These are phyloP conservation scores for Acanthiza pusilla DNA, from an alignment of 2,797 vertebrate genomes.

Conservation along the genomic window DNA sequence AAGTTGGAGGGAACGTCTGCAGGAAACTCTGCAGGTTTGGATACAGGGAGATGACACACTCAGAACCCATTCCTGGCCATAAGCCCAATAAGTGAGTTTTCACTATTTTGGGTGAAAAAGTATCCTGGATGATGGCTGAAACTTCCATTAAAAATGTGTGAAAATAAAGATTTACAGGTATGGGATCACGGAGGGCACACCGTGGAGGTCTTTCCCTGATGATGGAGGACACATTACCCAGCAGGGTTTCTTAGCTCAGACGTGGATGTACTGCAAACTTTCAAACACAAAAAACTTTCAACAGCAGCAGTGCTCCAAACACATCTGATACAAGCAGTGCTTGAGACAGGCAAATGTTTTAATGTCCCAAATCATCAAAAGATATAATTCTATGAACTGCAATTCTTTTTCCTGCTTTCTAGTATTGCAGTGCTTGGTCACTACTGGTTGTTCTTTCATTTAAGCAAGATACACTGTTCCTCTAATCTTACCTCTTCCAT, in stretches of 20 bases:
- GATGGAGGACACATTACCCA: accelerated
- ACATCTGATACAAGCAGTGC: neutral
- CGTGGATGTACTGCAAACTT: neutral
- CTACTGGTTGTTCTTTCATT: neutral
- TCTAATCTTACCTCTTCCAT: neutral
- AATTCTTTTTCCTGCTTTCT: neutral
- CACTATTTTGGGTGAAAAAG: neutral
- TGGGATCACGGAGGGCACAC: accelerated
- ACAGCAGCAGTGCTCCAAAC: neutral
- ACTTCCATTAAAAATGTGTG: neutral
- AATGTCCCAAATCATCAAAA: accelerated
- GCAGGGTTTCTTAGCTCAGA: neutral
- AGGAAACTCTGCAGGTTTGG: neutral
- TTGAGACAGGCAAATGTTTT: neutral
- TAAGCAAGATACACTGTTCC: neutral
- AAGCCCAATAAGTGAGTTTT: neutral
- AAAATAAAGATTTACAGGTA: neutral
- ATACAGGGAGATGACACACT: neutral
- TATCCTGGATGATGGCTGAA: neutral
- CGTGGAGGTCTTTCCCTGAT: accelerated
- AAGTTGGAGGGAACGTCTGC: accelerated
- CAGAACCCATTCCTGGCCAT: neutral
- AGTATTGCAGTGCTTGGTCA: neutral
- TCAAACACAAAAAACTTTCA: neutral
- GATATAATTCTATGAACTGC: neutral